These are phyloP conservation scores for Oscheius sp. DNA, from an alignment of 2,888 invertebrate species.

Conservation along the genomic window DNA sequence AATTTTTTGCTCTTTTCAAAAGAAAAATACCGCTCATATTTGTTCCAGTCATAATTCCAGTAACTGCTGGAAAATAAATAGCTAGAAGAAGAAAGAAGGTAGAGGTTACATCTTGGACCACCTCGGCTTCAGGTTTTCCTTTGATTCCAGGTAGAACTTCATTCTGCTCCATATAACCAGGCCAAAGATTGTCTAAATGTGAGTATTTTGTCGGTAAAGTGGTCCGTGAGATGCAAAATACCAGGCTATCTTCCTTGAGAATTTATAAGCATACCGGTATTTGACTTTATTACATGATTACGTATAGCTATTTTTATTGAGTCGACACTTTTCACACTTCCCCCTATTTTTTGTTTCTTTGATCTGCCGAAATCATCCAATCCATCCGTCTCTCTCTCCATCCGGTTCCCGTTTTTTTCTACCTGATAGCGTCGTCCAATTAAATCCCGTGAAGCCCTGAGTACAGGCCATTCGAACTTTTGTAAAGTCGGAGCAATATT, in stretches of 20 bases:
- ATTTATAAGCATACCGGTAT: no score
- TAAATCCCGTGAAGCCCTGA: constrained; percentile 88
- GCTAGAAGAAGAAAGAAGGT: constrained; percentile 94
- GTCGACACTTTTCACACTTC: no score
- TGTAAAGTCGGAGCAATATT: constrained; percentile 58
- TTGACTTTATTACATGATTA: no score
- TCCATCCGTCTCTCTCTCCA: no score
- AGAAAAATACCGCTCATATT: constrained; percentile 82
- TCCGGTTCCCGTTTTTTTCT: constrained; percentile 72
- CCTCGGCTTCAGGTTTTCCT: constrained; percentile 71
- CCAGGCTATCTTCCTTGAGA: no score
- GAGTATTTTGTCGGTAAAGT: no score
- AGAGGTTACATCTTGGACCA: constrained; percentile 82
- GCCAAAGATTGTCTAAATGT: constrained; percentile 52
- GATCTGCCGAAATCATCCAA: no score
- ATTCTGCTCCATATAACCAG: constrained; percentile 56
- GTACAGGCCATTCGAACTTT: constrained; percentile 73
- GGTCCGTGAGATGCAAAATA: no score
- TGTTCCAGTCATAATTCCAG: constrained; percentile 98
- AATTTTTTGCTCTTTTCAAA: neutral
- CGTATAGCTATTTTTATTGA: no score
- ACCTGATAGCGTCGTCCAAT: constrained; percentile 89
- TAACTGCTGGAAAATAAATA: constrained; percentile 99
- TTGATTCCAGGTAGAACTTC: constrained; percentile 59
- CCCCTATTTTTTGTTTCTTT: no score